Conservation (phyloP, 2,797 vertebrate species). For the Natrix natrix region DNA sequence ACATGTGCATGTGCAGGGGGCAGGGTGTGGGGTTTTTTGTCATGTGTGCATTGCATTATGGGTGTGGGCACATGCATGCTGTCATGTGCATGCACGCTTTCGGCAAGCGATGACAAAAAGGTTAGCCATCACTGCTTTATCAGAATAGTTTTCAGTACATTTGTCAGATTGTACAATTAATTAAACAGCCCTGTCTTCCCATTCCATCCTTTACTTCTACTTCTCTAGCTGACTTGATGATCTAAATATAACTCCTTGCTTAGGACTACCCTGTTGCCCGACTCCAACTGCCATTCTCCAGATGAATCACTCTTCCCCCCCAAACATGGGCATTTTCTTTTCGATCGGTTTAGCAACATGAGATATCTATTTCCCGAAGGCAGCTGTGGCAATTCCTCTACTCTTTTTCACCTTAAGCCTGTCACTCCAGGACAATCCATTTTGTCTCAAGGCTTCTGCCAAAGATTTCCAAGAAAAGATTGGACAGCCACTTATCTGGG, state of each 20-base stretch:
- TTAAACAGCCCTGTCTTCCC: slow-evolving; percentile 53
- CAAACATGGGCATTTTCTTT: slow-evolving; percentile 61
- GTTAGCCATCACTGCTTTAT: slow-evolving; percentile 14
- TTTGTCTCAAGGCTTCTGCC: slow-evolving; percentile 34
- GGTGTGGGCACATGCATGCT: too few relatives aligned
- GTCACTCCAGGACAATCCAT: slow-evolving; percentile 58
- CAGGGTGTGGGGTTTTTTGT: too few relatives aligned
- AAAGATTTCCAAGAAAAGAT: slow-evolving; percentile 22
- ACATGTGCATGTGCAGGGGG: too few relatives aligned
- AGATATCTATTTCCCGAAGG: slow-evolving; percentile 63
- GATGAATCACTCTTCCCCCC: slow-evolving; percentile 27
- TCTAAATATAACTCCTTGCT: slow-evolving; percentile 70
- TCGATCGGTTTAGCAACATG: slow-evolving; percentile 64
- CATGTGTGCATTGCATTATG: too few relatives aligned
- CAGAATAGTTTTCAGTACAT: slow-evolving; percentile 56
- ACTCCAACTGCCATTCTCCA: slow-evolving; percentile 64
- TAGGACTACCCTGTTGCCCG: slow-evolving; percentile 65
- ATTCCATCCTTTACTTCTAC: slow-evolving; percentile 51
- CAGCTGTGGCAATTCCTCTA: slow-evolving; percentile 48
- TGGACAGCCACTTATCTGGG: not conserved
- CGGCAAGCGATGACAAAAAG: too few relatives aligned
- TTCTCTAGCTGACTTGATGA: slow-evolving; percentile 67
- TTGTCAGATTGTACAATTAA: slow-evolving; percentile 69
- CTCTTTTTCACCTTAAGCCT: slow-evolving; percentile 54
- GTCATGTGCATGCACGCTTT: too few relatives aligned